These are phyloP conservation scores for Calameuta pallipes DNA, from an alignment of 2,888 invertebrate genomes.

Conservation along the genomic window DNA sequence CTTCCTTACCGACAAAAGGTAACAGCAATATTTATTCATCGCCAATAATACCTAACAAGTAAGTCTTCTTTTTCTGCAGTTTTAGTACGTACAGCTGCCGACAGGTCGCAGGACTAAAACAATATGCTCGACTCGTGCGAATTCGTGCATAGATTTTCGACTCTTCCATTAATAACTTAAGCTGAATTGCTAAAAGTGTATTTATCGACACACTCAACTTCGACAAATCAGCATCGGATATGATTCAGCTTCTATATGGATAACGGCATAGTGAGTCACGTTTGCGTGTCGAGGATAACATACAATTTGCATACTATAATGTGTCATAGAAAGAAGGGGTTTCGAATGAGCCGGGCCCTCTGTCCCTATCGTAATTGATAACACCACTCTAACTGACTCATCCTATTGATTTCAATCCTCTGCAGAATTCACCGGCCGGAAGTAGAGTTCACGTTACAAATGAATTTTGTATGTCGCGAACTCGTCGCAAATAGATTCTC, in stretches of 20 bases:
- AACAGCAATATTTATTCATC: neutral
- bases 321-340: neutral
- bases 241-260: neutral
- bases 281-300: neutral
- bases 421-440: neutral
- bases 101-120: neutral
- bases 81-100: neutral
- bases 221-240: neutral
- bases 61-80: too few species aligned
- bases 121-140: neutral
- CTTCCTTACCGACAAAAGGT: neutral
- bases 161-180: neutral
- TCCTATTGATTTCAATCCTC: conserved; percentile 2
- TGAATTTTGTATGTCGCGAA: neutral
- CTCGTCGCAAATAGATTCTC: neutral
- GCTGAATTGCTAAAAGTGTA: neutral
- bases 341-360: neutral
- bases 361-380: neutral
- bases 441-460: neutral
- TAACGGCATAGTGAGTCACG: neutral
- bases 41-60: neutral
- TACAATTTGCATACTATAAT: neutral
- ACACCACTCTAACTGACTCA: neutral
- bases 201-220: neutral
- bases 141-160: neutral